Evolutionary conservation across 2,888 invertebrate genomes (phyloP).

Genomic region (Agapostemon virescens): DNA sequence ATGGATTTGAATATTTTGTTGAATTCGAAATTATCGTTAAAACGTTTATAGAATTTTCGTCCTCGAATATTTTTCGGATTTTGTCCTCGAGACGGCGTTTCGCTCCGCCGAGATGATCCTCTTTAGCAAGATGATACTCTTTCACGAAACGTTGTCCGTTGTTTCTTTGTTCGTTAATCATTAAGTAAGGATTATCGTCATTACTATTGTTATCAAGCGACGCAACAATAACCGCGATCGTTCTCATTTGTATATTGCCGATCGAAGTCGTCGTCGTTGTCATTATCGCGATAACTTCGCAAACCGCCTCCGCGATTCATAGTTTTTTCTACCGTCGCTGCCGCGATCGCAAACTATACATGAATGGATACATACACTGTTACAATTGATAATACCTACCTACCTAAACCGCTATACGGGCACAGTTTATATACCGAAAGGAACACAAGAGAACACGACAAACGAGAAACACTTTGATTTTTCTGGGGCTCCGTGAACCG

Average conservation of each 20-base stretch:
- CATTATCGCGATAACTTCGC: constrained; percentile 22
- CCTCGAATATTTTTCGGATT: not conserved
- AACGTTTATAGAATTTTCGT: no score
- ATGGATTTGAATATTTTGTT: no score
- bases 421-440: constrained; percentile 35
- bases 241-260: constrained; percentile 10
- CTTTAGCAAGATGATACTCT: constrained; percentile 8
- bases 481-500: constrained; percentile 69
- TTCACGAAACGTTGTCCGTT: constrained; percentile 33
- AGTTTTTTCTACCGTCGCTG: constrained; percentile 28
- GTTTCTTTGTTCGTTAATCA: constrained; percentile 33
- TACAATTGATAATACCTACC: constrained; percentile 36
- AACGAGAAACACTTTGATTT: constrained; percentile 62
- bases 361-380: constrained; percentile 33
- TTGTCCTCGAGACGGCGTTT: not conserved
- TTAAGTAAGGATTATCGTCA: constrained; percentile 51
- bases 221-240: constrained; percentile 8
- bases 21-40: no score
- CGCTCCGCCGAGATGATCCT: not conserved
- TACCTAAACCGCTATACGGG: constrained; percentile 19
- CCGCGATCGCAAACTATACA: constrained; percentile 34
- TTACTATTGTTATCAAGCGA: constrained; percentile 53
- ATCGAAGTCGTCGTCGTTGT: constrained; percentile 20
- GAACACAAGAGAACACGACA: constrained; percentile 32
- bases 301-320: constrained; percentile 16